Evolutionary conservation across 2,797 vertebrate genomes (phyloP).

Genomic region (Gymnodraco acuticeps): DNA sequence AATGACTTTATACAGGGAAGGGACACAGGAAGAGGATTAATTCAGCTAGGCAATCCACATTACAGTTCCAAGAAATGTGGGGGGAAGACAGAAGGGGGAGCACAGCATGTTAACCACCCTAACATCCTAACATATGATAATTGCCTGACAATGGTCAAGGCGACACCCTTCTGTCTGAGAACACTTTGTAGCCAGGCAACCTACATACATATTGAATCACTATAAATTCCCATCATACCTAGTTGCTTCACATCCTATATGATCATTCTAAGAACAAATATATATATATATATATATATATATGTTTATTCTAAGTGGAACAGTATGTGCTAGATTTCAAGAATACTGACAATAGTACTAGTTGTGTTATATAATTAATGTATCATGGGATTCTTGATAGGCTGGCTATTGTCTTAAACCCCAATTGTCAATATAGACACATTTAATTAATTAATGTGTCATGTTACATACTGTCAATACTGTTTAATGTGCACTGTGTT

Average conservation of each 20-base stretch:
- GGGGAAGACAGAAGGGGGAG: no score
- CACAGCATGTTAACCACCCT: no score
- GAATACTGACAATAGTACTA: neutral
- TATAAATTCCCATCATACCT: no score
- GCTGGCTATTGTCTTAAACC: neutral
- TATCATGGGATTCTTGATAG: neutral
- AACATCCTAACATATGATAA: no score
- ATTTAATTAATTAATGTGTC: neutral
- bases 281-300: neutral
- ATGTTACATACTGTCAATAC: neutral
- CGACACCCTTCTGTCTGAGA: no score
- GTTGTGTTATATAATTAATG: neutral
- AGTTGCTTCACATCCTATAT: constrained; percentile 22
- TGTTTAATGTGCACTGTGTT: neutral
- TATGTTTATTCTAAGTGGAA: constrained; percentile 23
- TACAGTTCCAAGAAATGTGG: no score
- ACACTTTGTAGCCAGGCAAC: no score
- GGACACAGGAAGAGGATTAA: no score
- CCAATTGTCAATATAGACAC: neutral
- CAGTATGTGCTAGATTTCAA: constrained; percentile 14
- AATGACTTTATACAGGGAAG: no score
- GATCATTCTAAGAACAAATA: constrained; percentile 4
- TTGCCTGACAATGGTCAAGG: no score
- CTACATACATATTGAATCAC: no score
- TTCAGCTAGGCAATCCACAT: no score